phyloP scores from a whole-genome alignment of 2,888 invertebrate species.

The Drepanosiphum platanoidis region DNA sequence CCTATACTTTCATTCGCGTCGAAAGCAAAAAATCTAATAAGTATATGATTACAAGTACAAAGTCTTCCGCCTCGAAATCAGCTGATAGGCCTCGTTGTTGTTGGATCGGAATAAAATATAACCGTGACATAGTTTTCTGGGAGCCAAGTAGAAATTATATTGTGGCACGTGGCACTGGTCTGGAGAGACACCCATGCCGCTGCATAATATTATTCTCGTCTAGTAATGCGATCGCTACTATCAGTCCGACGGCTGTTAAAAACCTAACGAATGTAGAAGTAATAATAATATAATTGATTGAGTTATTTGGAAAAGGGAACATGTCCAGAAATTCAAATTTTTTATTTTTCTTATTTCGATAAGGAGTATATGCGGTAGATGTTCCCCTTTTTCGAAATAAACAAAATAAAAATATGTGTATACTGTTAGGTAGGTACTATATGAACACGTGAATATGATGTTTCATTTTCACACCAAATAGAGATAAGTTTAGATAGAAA shows the following conservation, averaged over 20 bases:
- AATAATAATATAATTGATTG: neutral
- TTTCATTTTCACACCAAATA: too few species aligned
- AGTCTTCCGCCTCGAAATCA: neutral
- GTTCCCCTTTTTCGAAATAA: too few species aligned
- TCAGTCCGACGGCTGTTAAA: neutral
- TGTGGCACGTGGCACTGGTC: neutral
- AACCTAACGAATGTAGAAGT: neutral
- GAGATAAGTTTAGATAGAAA: too few species aligned
- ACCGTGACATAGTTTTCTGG: conserved; percentile 27
- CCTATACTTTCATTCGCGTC: neutral
- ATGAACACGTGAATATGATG: too few species aligned
- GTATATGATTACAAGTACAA: neutral
- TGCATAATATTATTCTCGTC: neutral
- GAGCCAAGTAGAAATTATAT: neutral
- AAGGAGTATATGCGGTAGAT: too few species aligned
- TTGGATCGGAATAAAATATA: neutral
- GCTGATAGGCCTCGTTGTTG: neutral
- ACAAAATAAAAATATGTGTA: too few species aligned
- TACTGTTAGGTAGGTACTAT: too few species aligned
- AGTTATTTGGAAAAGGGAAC: too few species aligned
- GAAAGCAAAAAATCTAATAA: too few species aligned
- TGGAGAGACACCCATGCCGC: neutral
- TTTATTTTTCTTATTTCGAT: too few species aligned
- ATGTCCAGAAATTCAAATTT: too few species aligned
- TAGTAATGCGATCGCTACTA: neutral